A percentile compares a stretch with the other conserved stretches of the same genome.
Evolutionary conservation across 53 echinoderm and acorn worm genomes (phyloP).

Genomic region (Holothuria leucospilota): DNA sequence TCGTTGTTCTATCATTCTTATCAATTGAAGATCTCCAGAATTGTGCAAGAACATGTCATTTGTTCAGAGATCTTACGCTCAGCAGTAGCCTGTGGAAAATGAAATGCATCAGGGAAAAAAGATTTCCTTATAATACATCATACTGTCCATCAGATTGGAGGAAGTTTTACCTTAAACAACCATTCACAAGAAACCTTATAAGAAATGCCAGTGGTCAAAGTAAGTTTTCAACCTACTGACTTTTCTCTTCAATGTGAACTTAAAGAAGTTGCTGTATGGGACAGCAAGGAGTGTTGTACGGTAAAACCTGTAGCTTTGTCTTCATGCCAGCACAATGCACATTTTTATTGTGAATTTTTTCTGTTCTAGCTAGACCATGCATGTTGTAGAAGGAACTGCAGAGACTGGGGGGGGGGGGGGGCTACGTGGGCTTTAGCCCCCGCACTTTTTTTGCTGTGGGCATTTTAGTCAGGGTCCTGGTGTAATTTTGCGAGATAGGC

Average conservation of each 20-base stretch:
- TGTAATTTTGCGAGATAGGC: no score
- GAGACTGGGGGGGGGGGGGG: no score
- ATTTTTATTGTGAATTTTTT: no score
- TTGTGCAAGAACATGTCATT: not conserved
- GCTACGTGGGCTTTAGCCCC: no score
- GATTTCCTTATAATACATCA: conserved; percentile 64
- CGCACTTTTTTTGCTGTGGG: no score
- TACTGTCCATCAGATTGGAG: conserved; percentile 74
- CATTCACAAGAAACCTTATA: conserved; percentile 84
- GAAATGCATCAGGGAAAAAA: conserved; percentile 65
- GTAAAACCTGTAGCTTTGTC: no score
- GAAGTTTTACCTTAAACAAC: conserved; percentile 76
- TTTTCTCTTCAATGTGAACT: not conserved
- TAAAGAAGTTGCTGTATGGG: no score
- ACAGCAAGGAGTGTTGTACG: no score
- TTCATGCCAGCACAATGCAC: no score
- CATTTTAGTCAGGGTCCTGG: no score
- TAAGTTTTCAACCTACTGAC: conserved; percentile 21
- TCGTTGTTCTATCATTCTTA: conserved; percentile 7
- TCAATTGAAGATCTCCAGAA: conserved; percentile 7
- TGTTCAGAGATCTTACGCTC: conserved; percentile 13
- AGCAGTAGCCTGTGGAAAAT: conserved; percentile 67
- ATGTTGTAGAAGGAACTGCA: no score
- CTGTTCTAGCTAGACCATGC: no score
- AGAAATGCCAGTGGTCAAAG: conserved; percentile 89